Base-by-base conservation (phyloP, 2,888 invertebrate genomes). In the Zygaena filipendulae region DNA sequence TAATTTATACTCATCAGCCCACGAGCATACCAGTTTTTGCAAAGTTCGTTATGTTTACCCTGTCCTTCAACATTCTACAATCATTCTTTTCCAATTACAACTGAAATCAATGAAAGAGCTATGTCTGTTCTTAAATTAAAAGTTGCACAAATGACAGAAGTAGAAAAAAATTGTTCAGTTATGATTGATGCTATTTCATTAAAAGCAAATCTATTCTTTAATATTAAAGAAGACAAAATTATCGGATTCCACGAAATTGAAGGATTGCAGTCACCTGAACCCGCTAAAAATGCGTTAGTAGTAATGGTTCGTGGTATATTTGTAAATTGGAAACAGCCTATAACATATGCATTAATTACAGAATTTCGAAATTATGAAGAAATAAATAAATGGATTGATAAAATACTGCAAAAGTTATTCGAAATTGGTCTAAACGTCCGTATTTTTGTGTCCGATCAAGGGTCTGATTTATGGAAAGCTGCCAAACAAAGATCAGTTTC, bases 241-340 rank as follows among this genome's bases (percentile, higher is more conserved):
- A 25, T 35, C 11, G 52, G 52, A 5, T 47, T 50, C 14, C 44
- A 44, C 14, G 49, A 52, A 10, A 29, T 49, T 4, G 30, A 47
- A 12, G 44, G 43, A 10, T 9, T 39, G 1, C 43, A 40, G 27
- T 23, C 36, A 3, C 18, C 39, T 13, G 29, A 35, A 12, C 38
- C 39, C 3, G 48, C 51, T 5, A 39, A 38, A 27, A 21, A 36
- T 25, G 47, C 41, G 12, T 31, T 48, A 8, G 42, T 52, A 3
- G 21, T 42, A 12, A 42, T 49, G 27, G 25, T 45, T 18, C 38
- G 36, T n/a, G 50, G 49, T 3, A 33, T 47, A 25, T 45, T 44
- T 27, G 4, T 13, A 3, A 41, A 46, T 9, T 49, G 37, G 35
- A 40, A 42, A 21, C 47, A 41, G 24, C 43, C 39, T 4, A 20